These are phyloP conservation scores for Dendrocopos noguchii DNA, from an alignment of 2,113 vertebrate species.

Conservation along the genomic window DNA sequence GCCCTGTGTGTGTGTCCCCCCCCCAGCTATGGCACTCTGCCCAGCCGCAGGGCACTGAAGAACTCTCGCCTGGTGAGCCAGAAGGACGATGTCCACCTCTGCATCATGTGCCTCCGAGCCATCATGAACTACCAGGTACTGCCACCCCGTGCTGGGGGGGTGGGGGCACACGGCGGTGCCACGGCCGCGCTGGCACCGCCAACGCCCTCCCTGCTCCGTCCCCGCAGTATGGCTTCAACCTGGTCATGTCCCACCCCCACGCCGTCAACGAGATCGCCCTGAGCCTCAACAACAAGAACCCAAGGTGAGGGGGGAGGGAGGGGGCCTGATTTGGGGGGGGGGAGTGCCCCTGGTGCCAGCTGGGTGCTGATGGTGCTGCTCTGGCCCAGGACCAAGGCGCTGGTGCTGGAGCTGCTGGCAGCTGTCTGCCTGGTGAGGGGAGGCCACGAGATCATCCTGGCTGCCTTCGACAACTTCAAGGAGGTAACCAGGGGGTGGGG, in stretches of 20 bases:
- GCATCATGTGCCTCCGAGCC: constrained; percentile 96
- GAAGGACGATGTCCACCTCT: constrained; percentile 97
- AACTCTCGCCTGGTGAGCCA: constrained; percentile 95
- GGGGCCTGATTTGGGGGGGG: no score
- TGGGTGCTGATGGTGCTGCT: not conserved
- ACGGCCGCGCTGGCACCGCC: fast-evolving
- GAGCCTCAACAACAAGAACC: constrained; percentile 97
- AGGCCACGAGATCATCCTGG: constrained; percentile 97
- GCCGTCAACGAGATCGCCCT: constrained; percentile 98
- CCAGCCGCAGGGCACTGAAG: constrained; percentile 91
- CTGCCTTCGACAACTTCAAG: constrained; percentile 99
- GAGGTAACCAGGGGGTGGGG: constrained; percentile 77
- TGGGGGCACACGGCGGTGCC: no score
- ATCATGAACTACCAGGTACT: constrained; percentile 99
- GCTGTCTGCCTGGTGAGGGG: constrained; percentile 96
- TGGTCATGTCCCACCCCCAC: constrained; percentile 97
- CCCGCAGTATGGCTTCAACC: constrained; percentile 94
- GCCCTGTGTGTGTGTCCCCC: not conserved
- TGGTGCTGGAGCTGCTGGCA: constrained; percentile 95
- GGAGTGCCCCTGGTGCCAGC: not conserved
- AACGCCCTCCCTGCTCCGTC: fast-evolving
- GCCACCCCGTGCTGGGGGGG: not conserved
- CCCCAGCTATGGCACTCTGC: constrained; percentile 85
- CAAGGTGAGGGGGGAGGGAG: constrained; percentile 77
- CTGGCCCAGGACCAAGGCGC: constrained; percentile 89